A percentile compares a stretch with the other conserved stretches of the same genome.
These are phyloP conservation scores for Troides aeacus DNA, from an alignment of 2,888 invertebrate species.

Conservation along the genomic window DNA sequence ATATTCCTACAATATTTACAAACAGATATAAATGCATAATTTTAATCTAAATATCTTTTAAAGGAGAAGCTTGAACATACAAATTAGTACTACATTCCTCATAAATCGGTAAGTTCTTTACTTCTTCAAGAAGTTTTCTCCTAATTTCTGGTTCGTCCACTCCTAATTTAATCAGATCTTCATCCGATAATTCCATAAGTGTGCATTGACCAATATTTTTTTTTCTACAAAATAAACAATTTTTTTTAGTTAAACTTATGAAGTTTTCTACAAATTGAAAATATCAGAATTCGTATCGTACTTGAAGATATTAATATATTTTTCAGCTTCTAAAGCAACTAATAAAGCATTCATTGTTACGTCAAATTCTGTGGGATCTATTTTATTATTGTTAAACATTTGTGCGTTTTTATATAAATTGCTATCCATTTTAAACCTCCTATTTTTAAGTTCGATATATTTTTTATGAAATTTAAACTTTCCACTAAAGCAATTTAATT, in stretches of 20 bases:
- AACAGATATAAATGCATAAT: slow-evolving; percentile 32
- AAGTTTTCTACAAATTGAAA: not conserved
- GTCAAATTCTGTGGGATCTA: slow-evolving; percentile 66
- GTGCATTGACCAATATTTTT: slow-evolving; percentile 69
- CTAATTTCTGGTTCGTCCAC: slow-evolving; percentile 60
- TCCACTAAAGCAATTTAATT: not conserved
- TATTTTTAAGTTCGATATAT: not conserved
- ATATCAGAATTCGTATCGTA: slow-evolving; percentile 37
- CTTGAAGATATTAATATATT: slow-evolving; percentile 69
- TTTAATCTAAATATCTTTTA: not conserved
- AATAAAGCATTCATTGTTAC: slow-evolving; percentile 63
- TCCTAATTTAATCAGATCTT: slow-evolving; percentile 66
- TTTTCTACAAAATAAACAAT: slow-evolving; percentile 47
- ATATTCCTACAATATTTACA: slow-evolving; percentile 33
- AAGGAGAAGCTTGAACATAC: slow-evolving; percentile 12
- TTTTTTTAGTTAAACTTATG: not conserved
- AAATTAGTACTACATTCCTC: slow-evolving; percentile 42
- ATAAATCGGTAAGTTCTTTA: slow-evolving; percentile 65
- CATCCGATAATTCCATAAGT: slow-evolving; percentile 63
- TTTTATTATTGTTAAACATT: slow-evolving; percentile 40
- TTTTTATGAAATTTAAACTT: not conserved
- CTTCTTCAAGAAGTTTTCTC: slow-evolving; percentile 57
- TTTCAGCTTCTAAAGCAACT: slow-evolving; percentile 63
- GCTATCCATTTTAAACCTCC: slow-evolving; percentile 7
- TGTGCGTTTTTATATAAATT: slow-evolving; percentile 23